Base-by-base conservation (phyloP, 2,113 vertebrate species). In the Boulengeromyrus knoepffleri region DNA sequence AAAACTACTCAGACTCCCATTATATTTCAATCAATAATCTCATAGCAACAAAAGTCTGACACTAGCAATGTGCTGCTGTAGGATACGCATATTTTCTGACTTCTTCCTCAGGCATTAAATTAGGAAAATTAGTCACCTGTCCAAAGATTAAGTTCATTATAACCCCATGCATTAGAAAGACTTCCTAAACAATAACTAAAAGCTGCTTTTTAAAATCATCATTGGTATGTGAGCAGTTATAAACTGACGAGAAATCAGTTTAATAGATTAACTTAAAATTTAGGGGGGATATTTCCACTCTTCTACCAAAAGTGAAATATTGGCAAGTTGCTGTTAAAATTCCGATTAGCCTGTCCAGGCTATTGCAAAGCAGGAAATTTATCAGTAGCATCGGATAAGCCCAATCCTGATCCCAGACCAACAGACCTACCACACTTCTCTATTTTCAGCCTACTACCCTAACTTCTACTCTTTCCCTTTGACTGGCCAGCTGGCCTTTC, bases 401-500 rank as follows among this genome's bases (percentile, higher is more conserved):
- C 95, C 95, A 96, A 95, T 95, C 95, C 95, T 96, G 94, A 96
- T 95, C 95, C 95, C 95, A 95, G 95, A 95, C 92, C 92, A 94
- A 96, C 93, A 95, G 94, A 95, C 95, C 94, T 94, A 94, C 94
- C 93, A 92, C 90, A 91, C 80, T 86, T 49, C 94, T 94, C 93
- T 95, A 94, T 96, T 95, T 96, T 96, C 95, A 96, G 94, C 95
- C 94, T 95, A 94, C 95, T 95, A 95, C 93, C 95, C 92, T 91
- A 88, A 94, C 94, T 94, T 93, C 19, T 70, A 77, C 5, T 36
- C 93, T 94, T 94, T 94, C 92, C 36, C 58, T 91, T 90, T 91
- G 89, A 96, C 95, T 96, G 96, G 96, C 89, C 74, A 90, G 91
- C 92, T 93, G 86, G 94, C 91, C 91, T 91, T 95, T 96, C 95